Base-by-base conservation (phyloP, 2,888 invertebrate genomes). In the Rhingia rostrata region DNA sequence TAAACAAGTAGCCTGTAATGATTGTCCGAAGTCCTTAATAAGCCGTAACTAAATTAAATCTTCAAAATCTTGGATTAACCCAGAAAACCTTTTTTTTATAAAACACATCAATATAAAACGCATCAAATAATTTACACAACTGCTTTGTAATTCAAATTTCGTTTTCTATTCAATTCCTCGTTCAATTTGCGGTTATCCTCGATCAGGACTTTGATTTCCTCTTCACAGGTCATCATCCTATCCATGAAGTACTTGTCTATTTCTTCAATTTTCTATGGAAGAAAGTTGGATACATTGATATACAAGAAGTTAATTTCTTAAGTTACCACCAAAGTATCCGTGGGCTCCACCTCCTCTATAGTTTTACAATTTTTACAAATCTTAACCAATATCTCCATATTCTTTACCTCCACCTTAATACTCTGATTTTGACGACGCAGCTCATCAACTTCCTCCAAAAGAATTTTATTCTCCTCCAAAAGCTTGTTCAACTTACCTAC, bases 401-500 rank as follows among this genome's bases (percentile, higher is more conserved):
- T 79, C n/a, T 47, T 47, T 4, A 83, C 30, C n/a, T 83, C 79
- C 6, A n/a, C 6, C 9, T 10, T 35, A 3, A 56, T 14, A 6
- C n/a, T 69, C 4, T 86, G 87, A 41, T 89, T 89, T 69, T 88
- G 88, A 0, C 87, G 93, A 39, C 96, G 93, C 49, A 97, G 90
- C 73, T 93, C 93, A 89, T 97, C 97, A 30, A 97, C 94, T 90
- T 97, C 97, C 1, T 94, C 93, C 39, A 97, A 92, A 4, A 98
- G 92, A 0, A 93, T 92, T 41, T 96, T 94, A 90, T 97, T 97
- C 88, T 98, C 97, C 93, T 93, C 93, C 93, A 95, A 94, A 70
- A 95, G 93, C 87, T 94, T 94, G 69, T 93, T 88, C 51, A 88
- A 88, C 43, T 89, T 90, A 14, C 86, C 87, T 41, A 88, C 87